Percentiles rank a stretch among this genome's conserved stretches.
Conservation (phyloP, 2,113 vertebrate genomes). For the Monarcha castaneiventris region DNA sequence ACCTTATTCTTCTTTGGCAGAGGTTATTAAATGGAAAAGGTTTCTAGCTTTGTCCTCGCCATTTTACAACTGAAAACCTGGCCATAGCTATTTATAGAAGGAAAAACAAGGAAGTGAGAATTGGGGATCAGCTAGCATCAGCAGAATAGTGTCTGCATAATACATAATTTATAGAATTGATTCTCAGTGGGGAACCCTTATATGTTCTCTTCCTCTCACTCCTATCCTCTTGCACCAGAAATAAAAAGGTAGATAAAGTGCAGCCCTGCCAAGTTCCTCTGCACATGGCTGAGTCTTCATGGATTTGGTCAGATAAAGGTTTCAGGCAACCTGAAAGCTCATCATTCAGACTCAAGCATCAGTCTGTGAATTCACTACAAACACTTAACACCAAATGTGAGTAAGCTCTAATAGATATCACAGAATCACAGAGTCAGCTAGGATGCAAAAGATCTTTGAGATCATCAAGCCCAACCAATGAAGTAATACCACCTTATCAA, state of each 20-base stretch:
- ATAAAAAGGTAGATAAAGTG: conserved; percentile 46
- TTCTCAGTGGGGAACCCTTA: conserved; percentile 55
- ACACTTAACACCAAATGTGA: neutral
- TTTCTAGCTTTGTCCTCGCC: conserved; percentile 26
- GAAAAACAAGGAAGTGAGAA: conserved; percentile 68
- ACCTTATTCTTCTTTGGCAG: conserved; percentile 17
- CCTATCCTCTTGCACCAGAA: conserved; percentile 35
- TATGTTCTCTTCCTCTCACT: conserved; percentile 41
- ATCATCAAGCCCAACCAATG: neutral
- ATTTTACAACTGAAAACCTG: conserved; percentile 56
- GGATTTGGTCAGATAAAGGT: conserved; percentile 48
- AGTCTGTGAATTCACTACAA: neutral
- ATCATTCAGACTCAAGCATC: neutral
- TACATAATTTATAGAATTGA: conserved; percentile 70
- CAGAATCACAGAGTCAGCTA: neutral
- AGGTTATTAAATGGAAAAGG: conserved; percentile 51
- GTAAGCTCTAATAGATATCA: neutral
- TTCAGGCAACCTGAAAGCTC: conserved; percentile 5
- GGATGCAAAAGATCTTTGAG: neutral
- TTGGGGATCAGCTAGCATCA: conserved; percentile 57
- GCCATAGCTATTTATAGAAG: conserved; percentile 61
- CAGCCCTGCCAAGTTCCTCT: conserved; percentile 18
- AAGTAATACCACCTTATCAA: neutral
- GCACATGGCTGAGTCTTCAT: conserved; percentile 39
- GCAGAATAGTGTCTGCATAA: conserved; percentile 63